Conservation (phyloP, 2,113 vertebrate genomes). For the Oreochromis niloticus region DNA sequence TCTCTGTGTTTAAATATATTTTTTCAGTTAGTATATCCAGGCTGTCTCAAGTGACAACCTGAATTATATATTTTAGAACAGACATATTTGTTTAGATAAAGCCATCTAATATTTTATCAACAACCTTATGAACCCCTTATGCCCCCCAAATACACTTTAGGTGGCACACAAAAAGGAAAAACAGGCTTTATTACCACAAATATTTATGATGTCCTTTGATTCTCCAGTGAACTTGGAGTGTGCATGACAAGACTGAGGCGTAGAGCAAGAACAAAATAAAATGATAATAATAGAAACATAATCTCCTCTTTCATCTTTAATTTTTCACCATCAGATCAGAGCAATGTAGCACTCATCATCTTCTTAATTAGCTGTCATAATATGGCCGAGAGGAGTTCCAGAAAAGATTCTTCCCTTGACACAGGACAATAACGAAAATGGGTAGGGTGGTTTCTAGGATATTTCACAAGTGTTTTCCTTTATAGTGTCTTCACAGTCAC, state of each 20-base stretch:
- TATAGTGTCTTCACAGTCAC: slow-evolving; percentile 33
- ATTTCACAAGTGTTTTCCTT: slow-evolving; percentile 40
- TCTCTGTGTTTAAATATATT: too few species aligned
- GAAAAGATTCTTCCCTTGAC: slow-evolving; percentile 58
- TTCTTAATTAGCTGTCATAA: slow-evolving; percentile 73
- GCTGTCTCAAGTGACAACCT: not conserved
- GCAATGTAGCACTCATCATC: slow-evolving; percentile 65
- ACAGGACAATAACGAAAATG: slow-evolving; percentile 19
- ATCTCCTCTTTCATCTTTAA: slow-evolving; percentile 54
- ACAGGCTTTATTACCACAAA: not conserved
- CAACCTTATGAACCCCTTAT: not conserved
- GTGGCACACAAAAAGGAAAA: not conserved
- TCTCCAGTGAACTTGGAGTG: not conserved
- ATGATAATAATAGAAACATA: slow-evolving; percentile 56
- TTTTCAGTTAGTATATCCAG: not conserved
- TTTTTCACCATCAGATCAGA: slow-evolving; percentile 52
- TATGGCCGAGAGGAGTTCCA: slow-evolving; percentile 61
- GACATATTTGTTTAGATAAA: not conserved
- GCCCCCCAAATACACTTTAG: not conserved
- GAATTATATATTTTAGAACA: not conserved
- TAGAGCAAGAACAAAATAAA: slow-evolving; percentile 19
- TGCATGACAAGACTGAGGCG: not conserved
- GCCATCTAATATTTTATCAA: not conserved
- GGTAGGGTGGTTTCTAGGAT: slow-evolving; percentile 47
- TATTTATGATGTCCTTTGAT: not conserved